phyloP scores from a whole-genome alignment of 2,888 invertebrate genomes.

The Anthoptus insignis region DNA sequence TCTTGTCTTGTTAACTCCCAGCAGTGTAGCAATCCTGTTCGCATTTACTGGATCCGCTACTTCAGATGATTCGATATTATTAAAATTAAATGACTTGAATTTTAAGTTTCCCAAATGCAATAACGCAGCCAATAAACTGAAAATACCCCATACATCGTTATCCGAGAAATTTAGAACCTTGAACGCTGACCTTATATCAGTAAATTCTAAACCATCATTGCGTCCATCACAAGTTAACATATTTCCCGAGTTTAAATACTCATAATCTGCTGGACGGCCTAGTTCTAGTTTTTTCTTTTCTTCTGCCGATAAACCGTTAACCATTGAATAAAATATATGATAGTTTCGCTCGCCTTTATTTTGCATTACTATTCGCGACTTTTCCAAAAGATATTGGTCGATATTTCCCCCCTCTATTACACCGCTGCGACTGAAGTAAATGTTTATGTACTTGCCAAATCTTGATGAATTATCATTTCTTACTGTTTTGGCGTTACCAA shows the following conservation, averaged over 20 bases:
- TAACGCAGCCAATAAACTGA: slow-evolving; percentile 94
- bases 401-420: slow-evolving; percentile 97
- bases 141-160: slow-evolving; percentile 94
- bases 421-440: slow-evolving; percentile 94
- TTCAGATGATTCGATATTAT: slow-evolving; percentile 96
- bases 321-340: slow-evolving; percentile 97
- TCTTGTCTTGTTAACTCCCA: slow-evolving; percentile 90
- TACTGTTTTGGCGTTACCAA: slow-evolving; percentile 98
- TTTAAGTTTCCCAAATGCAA: slow-evolving; percentile 97
- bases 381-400: slow-evolving; percentile 98
- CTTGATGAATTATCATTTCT: slow-evolving; percentile 98
- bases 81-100: slow-evolving; percentile 91
- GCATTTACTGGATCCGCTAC: slow-evolving; percentile 91
- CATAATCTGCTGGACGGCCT: slow-evolving; percentile 90
- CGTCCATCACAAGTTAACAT: slow-evolving; percentile 93
- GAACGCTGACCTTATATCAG: slow-evolving; percentile 97
- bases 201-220: slow-evolving; percentile 95
- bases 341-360: slow-evolving; percentile 97
- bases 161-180: slow-evolving; percentile 96
- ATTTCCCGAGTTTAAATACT: slow-evolving; percentile 94
- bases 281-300: slow-evolving; percentile 94
- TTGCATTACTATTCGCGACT: slow-evolving; percentile 97
- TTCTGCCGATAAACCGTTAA: slow-evolving; percentile 93
- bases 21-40: slow-evolving; percentile 90
- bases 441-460: slow-evolving; percentile 98